Conservation (phyloP, 2,113 vertebrate genomes). For the Pimephales promelas region DNA sequence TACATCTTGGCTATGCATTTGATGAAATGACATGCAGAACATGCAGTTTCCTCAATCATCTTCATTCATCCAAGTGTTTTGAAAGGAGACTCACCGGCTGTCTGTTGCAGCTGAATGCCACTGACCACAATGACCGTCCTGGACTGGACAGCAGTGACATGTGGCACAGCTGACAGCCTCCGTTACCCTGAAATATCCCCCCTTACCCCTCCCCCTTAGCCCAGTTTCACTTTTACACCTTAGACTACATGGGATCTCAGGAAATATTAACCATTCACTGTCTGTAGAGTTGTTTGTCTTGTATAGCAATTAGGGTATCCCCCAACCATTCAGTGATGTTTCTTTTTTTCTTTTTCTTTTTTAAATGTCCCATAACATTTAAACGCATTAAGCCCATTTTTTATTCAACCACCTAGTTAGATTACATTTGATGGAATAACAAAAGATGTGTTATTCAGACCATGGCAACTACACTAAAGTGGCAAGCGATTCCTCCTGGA, state of each 20-base stretch:
- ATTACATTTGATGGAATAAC: too few species aligned
- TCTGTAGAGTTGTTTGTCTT: background rate
- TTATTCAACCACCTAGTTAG: too few species aligned
- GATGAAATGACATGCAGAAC: background rate
- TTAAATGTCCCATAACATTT: too few species aligned
- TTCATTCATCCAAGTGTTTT: background rate
- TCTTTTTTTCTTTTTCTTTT: too few species aligned
- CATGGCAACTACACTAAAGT: too few species aligned
- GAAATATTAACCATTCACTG: background rate
- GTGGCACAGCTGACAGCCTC: conserved; percentile 60
- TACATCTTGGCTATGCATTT: background rate
- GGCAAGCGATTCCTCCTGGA: too few species aligned
- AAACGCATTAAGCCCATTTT: too few species aligned
- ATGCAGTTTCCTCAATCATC: background rate
- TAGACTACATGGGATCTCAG: conserved; percentile 11
- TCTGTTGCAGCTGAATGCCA: conserved; percentile 64
- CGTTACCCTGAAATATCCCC: conserved; percentile 35
- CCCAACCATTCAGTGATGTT: too few species aligned
- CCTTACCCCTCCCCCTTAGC: conserved; percentile 49
- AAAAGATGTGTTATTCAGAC: too few species aligned
- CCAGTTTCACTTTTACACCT: conserved; percentile 64
- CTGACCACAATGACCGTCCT: conserved; percentile 52
- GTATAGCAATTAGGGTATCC: background rate
- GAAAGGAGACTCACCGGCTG: conserved; percentile 72
- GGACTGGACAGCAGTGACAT: conserved; percentile 64